Percentiles rank a stretch among this genome's conserved stretches.
Evolutionary conservation across 2,888 invertebrate species (phyloP).

Genomic region (Mechanitis messenoides): DNA sequence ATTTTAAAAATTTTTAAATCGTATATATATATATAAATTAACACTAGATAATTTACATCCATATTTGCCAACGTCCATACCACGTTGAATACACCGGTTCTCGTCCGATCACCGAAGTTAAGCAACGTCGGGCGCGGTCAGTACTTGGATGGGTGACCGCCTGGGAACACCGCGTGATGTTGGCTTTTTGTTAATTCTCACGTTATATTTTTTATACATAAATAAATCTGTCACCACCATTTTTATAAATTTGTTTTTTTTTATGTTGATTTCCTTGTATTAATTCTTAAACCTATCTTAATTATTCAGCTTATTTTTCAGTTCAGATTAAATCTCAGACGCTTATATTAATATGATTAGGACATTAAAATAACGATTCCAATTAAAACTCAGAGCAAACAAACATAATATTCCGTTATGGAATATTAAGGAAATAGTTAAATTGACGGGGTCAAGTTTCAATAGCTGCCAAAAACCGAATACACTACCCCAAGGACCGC

Average conservation of each 20-base stretch:
- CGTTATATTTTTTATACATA: too few species aligned
- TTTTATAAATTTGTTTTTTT: too few species aligned
- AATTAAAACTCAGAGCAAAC: conserved; percentile 37
- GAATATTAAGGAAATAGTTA: conserved; percentile 46
- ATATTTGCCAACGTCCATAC: conserved; percentile 51
- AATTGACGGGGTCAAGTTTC: conserved; percentile 61
- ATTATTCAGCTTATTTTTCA: too few species aligned
- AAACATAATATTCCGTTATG: conserved; percentile 37
- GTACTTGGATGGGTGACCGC: conserved; percentile 67
- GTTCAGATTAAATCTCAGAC: background rate
- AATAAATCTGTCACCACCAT: too few species aligned
- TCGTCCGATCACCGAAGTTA: conserved; percentile 73
- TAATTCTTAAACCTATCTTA: background rate
- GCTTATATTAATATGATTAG: background rate
- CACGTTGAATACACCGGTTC: conserved; percentile 68
- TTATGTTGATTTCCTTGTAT: background rate
- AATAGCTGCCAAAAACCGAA: conserved; percentile 66
- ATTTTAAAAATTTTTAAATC: too few species aligned
- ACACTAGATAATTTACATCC: background rate
- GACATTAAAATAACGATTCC: conserved; percentile 24
- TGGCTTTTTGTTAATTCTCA: conserved; percentile 34
- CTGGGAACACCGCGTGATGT: conserved; percentile 50
- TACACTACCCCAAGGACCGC: conserved; percentile 66
- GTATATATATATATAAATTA: too few species aligned
- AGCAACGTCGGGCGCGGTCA: conserved; percentile 68